Base-by-base conservation (phyloP, 1,140 invertebrate species). In the Wasmannia auropunctata region DNA sequence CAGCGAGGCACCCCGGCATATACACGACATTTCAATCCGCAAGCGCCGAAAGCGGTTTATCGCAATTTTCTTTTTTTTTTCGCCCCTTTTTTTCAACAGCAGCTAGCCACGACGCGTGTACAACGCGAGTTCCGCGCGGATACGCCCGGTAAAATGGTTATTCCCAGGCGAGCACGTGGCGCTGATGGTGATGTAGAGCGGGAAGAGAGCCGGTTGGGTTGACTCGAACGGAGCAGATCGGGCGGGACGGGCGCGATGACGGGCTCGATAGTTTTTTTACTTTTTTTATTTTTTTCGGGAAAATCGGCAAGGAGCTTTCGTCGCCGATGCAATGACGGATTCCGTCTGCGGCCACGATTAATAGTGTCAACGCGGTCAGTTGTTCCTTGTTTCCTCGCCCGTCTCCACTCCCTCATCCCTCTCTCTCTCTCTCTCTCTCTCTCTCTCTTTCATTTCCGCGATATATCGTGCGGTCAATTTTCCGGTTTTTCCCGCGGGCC, bases 31-130 rank as follows among this genome's bases (percentile, higher is more conserved):
- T 87, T 87, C 90, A 91, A 91, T 90, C 89, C 86, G 86, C 86
- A 85, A 90, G 88, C 88, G 89, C 63, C 81, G 77, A 90, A 90
- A 90, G 88, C 89, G 88, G 89, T 90, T 90, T 90, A 90, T 90
- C 88, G 88, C 56, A 69, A 76, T 83, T 83, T 72, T 72, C 79
- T 25, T 81, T 43, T 81, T 43, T 76, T 77, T 67, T 28, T 11
- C 22, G 1, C 31, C 70, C 76, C 62, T 90, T 89, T 88, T n/a
- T 81, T 63, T 54, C 80, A 56, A 37, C 51, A 74, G 81, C 85
- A 75, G 77, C 80, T 72, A 84, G 56, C 56, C 85, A 46, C 63
- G 67, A 56, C 88, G 77, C 80, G 79, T 87, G 84, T 87, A 87
- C 63, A 85, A 76, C 70, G 60, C 62, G 65, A 70, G 88, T 90